Evolutionary conservation across 2,113 vertebrate species (phyloP), one percentile per base, ranked within the genome.

Genomic region (Cochlearius cochlearius): DNA sequence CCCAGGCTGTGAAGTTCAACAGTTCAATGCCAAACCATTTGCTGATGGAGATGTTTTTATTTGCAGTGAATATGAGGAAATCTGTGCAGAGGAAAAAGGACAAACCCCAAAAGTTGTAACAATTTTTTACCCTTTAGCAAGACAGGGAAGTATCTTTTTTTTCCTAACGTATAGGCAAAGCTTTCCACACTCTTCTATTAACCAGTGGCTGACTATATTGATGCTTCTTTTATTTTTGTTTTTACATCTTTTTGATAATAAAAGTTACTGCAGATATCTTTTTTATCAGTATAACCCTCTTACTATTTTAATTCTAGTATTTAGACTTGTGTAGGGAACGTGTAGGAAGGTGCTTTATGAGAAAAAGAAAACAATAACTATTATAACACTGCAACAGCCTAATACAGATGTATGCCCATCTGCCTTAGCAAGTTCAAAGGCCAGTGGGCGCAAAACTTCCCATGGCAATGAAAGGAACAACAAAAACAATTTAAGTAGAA

Each of bases 181-280:
- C 3, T 49, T 49, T 47, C 18, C 8, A 10, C 32, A 23, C 7
- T 45, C 6, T 64, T 68, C n/a, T 64, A 6, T 38, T 69, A 58
- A 53, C 8, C 13, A 47, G 12, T 0, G 0, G 3, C 9, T 75
- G 26, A 39, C 15, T 58, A 29, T 34, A 68, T 1, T 91, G 16
- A 34, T 45, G 4, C 1, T 23, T n/a, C 5, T 36, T 62, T 8
- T 26, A 17, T 7, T 45, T 74, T 50, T n/a, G n/a, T 74, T 58
- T 52, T 59, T 6, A 36, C 10, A 60, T 13, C 2, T 8, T 68
- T 55, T 64, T 45, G 4, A 8, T 43, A 17, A 71, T 45, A 56
- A 25, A 88, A 71, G 2, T 19, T 56, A 71, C 23, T 59, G 25
- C 22, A 59, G 19, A 30, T 55, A 60, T 19, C 9, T 85, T 38